Evolutionary conservation across 2,888 invertebrate species (phyloP), one percentile per base, ranked within the genome.

Genomic region (Lucinisca nassula): DNA sequence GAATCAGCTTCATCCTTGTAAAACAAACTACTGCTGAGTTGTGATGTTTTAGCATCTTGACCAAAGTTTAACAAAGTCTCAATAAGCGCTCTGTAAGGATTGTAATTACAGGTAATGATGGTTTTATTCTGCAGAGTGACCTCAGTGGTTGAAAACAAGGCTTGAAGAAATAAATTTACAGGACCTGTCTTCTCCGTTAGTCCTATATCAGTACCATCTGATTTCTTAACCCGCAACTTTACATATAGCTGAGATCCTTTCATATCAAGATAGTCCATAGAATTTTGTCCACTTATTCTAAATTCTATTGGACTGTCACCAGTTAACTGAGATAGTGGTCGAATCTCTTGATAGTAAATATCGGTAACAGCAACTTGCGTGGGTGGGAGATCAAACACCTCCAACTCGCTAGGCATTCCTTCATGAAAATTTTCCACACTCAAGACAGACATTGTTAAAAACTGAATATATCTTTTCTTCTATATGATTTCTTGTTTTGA

Each of bases 331-430:
- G 81, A 85, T 67, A 90, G n/a, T 37, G 90, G 85, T 73, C 90
- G 70, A 51, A 83, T 81, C 55, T 85, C 83, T 83, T 89, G 85
- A 79, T 32, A 85, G 79, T 87, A 87, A 3, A 81, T 72, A 37
- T 87, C 83, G 51, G 51, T 82, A 10, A 90, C 87, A 51, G 87
- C 85, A 30, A 75, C 82, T 74, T 90, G 85, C 6, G 83, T 87
- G 6, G 87, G 76, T 74, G 85, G 87, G 83, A 90, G 80, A 81
- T 85, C 85, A 81, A 89, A 90, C 51, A 87, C 67, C 2, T 61
- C 35, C 35, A 89, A 80, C 24, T 89, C 79, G 12, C 83, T 67
- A 10, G 87, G 85, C 21, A 86, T 49, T 67, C 84, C 89, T 32
- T 89, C 89, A 35, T 75, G 72, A 87, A 87, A 89, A 27, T 80